Evolutionary conservation across 2,113 vertebrate species (phyloP).

Genomic region (Halcyon malimbica): DNA sequence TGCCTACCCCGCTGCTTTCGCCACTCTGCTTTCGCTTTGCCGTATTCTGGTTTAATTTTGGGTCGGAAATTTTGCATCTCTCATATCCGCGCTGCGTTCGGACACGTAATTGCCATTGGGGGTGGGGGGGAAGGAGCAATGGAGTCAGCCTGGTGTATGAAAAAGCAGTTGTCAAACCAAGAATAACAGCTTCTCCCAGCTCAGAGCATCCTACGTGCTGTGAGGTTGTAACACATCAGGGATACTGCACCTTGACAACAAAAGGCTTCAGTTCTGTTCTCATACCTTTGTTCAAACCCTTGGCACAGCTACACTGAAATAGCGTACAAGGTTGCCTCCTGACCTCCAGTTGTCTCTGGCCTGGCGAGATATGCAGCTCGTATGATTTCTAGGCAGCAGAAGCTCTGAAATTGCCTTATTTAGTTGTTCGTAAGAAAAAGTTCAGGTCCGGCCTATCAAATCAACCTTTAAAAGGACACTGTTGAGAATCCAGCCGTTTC

Average conservation of each 20-base stretch:
- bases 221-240: neutral
- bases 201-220: neutral
- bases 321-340: neutral
- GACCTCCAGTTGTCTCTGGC: conserved; percentile 53
- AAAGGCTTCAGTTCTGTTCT: conserved; percentile 3
- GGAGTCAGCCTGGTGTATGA: neutral
- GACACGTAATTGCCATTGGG: neutral
- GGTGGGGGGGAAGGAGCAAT: neutral
- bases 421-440: neutral
- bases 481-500: neutral
- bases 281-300: conserved; percentile 22
- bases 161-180: conserved; percentile 8
- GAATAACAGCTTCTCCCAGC: neutral
- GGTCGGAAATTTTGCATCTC: neutral
- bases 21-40: neutral
- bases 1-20: neutral
- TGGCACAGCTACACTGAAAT: neutral
- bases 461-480: conserved; percentile 14
- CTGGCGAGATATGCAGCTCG: conserved; percentile 40
- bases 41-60: neutral
- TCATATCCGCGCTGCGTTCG: neutral
- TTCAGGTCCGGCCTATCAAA: neutral
- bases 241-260: conserved; percentile 65
- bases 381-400: conserved; percentile 67
- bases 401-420: conserved; percentile 60